A percentile compares a stretch with the other conserved stretches of the same genome.
Evolutionary conservation across 2,113 vertebrate genomes (phyloP).

Genomic region (Forbesichthys papilliferus): DNA sequence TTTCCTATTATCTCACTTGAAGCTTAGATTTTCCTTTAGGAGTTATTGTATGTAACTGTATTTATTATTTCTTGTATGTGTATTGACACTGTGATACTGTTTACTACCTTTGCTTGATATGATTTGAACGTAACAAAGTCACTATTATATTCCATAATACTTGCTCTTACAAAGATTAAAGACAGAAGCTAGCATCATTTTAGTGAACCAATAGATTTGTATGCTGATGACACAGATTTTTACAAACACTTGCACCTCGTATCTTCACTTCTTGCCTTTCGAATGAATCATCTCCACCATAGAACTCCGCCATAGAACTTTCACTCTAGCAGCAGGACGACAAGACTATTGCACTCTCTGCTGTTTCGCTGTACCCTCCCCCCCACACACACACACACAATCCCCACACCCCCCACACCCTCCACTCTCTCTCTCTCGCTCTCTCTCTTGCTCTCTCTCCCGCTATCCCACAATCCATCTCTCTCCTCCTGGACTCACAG

Average conservation of each 20-base stretch:
- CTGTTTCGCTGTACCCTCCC: neutral
- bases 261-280: neutral
- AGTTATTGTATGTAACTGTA: too few relatives aligned
- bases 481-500: constrained; percentile 35
- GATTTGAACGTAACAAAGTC: too few relatives aligned
- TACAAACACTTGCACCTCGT: neutral
- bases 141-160: neutral
- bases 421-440: constrained; percentile 39
- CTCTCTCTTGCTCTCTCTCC: constrained; percentile 5
- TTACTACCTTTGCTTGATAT: too few relatives aligned
- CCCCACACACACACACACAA: constrained; percentile 37
- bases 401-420: constrained; percentile 45
- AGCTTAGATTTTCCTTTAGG: too few relatives aligned
- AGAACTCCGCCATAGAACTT: neutral
- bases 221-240: neutral
- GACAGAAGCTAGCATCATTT: constrained; percentile 9
- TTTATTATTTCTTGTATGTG: too few relatives aligned
- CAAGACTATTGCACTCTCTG: constrained; percentile 29
- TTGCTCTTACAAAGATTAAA: neutral
- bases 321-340: neutral
- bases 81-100: too few relatives aligned
- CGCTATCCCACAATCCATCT: constrained; percentile 60
- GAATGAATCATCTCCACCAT: neutral
- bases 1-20: too few relatives aligned
- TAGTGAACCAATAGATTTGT: constrained; percentile 26